Base-by-base conservation (phyloP, 2,797 vertebrate species). In the Nasua narica region DNA sequence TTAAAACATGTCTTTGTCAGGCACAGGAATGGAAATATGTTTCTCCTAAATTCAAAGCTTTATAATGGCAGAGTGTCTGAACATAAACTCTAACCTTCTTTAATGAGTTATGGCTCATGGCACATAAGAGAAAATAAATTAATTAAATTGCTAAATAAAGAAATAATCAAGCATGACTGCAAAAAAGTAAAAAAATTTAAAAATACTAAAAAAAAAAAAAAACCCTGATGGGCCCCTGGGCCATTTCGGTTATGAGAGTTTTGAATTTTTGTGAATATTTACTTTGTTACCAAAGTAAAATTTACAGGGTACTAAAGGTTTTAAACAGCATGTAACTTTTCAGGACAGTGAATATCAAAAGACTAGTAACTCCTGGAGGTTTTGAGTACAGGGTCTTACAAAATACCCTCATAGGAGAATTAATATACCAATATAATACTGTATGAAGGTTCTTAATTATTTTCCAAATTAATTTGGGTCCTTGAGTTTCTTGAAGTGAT, bases 1-100 rank as follows among this genome's bases (percentile, higher is more conserved):
- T 97, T 97, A 96, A 98, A 98, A 98, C 95, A 74, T 87, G 14
- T 96, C 95, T 98, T 98, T 98, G 94, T 98, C 95, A 96, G 58
- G 81, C 82, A 78, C 35, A 70, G 76, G 92, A 93, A 97, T 95
- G 65, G 74, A 95, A 97, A 95, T 97, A 96, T 83, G 37, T 87
- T 93, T 96, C 79, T 96, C 95, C 96, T 94, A 97, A 97, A 96
- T 96, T 98, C 94, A 60, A 95, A 97, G 85, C 85, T 97, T 98
- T 98, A 95, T 96, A 97, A 97, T 97, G 95, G 85, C 60, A 69
- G 82, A 79, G 21, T 46, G 46, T 87, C 65, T 48, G 65, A 92
- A 72, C 43, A 82, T 87, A 90, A 94, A 94, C 92, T 89, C 25
- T 74, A 82, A 95, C 35, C 56, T 79, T 83, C 32, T 50, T 89